Evolutionary conservation across 2,888 invertebrate genomes (phyloP).

Genomic region (Blera fallax): DNA sequence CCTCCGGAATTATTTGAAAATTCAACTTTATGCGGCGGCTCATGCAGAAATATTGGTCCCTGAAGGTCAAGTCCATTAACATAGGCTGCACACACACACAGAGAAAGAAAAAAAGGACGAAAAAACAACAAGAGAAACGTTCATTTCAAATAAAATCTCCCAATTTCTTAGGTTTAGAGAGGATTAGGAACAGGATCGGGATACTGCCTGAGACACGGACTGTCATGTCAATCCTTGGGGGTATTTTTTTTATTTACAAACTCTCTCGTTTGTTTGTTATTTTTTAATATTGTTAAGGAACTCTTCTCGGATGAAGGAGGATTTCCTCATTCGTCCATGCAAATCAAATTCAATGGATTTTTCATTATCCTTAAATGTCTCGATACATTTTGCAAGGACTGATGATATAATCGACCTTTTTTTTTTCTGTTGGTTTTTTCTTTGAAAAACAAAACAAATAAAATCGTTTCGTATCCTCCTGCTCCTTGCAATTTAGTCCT

Average conservation of each 20-base stretch:
- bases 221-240: slow-evolving; percentile 4
- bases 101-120: slow-evolving; percentile 57
- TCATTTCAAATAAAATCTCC: slow-evolving; percentile 19
- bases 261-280: slow-evolving; percentile 26
- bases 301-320: slow-evolving; percentile 13
- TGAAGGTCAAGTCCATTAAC: slow-evolving; percentile 85
- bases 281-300: slow-evolving; percentile 22
- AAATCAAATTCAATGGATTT: slow-evolving; percentile 69
- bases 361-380: slow-evolving; percentile 66
- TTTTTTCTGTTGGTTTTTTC: no score
- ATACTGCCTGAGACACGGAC: not conserved
- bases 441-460: slow-evolving; percentile 31
- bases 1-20: slow-evolving; percentile 90
- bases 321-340: slow-evolving; percentile 40
- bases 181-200: slow-evolving; percentile 39
- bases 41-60: slow-evolving; percentile 86
- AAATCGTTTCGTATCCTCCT: slow-evolving; percentile 12
- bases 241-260: slow-evolving; percentile 5
- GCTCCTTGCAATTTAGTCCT: not conserved
- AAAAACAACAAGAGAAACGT: slow-evolving; percentile 61
- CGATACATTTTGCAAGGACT: slow-evolving; percentile 19
- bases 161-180: slow-evolving; percentile 9
- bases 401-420: slow-evolving; percentile 51
- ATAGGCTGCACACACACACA: slow-evolving; percentile 76
- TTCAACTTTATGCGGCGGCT: slow-evolving; percentile 89